Conservation (phyloP, 2,888 invertebrate genomes). For the Dorcus parallelipipedus region DNA sequence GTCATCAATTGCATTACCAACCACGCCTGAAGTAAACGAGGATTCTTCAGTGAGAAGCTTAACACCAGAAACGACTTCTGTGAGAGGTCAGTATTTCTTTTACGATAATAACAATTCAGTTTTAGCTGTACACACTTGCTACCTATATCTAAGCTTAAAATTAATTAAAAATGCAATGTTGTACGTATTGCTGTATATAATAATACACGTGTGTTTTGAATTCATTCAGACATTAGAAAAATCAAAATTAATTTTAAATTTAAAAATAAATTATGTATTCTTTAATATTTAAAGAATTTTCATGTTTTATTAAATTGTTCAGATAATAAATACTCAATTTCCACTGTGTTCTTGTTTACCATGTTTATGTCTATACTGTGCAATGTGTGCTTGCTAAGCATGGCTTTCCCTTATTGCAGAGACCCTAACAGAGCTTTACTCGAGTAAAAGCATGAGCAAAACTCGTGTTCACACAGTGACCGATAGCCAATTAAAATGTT, state of each 20-base stretch:
- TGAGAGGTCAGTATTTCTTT: not conserved
- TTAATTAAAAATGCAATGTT: not conserved
- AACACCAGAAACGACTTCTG: slow-evolving; percentile 54
- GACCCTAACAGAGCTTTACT: slow-evolving; percentile 45
- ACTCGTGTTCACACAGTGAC: slow-evolving; percentile 25
- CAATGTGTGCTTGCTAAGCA: slow-evolving; percentile 21
- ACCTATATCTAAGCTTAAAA: no score
- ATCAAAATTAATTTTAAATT: no score
- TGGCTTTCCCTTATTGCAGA: slow-evolving; percentile 42
- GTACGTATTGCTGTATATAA: not conserved
- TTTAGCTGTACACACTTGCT: no score
- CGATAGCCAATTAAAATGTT: slow-evolving; percentile 61
- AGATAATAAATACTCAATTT: not conserved
- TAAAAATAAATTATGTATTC: not conserved
- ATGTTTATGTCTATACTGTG: not conserved
- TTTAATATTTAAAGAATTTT: not conserved
- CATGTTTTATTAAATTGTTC: not conserved
- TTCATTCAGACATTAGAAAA: no score
- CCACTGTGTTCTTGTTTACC: not conserved
- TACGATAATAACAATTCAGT: no score
- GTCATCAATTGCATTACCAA: slow-evolving; percentile 56
- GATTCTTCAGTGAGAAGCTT: slow-evolving; percentile 61
- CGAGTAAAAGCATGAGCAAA: slow-evolving; percentile 27
- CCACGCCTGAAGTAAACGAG: slow-evolving; percentile 76
- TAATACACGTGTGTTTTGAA: no score